Conservation (phyloP, 2,797 vertebrate species). For the Chiroxiphia lanceolata region DNA sequence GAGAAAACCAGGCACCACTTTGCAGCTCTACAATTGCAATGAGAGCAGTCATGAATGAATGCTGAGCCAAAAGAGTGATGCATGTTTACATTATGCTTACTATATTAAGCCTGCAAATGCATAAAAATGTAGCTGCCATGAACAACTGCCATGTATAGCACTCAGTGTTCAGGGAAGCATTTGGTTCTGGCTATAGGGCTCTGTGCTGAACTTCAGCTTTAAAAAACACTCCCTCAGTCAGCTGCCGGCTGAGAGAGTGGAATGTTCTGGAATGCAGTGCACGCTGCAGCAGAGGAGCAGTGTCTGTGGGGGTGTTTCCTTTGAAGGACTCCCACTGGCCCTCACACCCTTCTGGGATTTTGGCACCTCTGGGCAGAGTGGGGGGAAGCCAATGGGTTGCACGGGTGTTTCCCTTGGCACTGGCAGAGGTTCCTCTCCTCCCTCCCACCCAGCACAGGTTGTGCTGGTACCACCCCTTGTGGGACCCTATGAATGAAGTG, state of each 20-base stretch:
- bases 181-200: not conserved
- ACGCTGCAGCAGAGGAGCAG: not conserved
- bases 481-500: not conserved
- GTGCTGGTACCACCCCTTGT: not conserved
- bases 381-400: fast-evolving
- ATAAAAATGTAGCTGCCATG: constrained; percentile 19
- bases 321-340: not conserved
- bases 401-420: not conserved
- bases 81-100: constrained; percentile 67
- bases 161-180: not conserved
- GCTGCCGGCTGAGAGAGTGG: not conserved
- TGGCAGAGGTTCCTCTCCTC: not conserved
- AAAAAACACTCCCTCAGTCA: not conserved
- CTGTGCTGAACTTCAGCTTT: not conserved
- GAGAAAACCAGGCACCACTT: constrained; percentile 68
- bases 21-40: constrained; percentile 57
- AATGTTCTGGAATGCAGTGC: not conserved
- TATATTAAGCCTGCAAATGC: constrained; percentile 53
- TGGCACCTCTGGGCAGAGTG: not conserved
- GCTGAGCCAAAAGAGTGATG: constrained; percentile 65
- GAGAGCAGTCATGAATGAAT: constrained; percentile 51
- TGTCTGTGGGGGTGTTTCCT: not conserved
- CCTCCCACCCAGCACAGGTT: not conserved
- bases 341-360: not conserved
- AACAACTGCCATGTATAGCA: constrained; percentile 20